Conservation (phyloP, 2,113 vertebrate genomes). For the Cheirogaleus medius region DNA sequence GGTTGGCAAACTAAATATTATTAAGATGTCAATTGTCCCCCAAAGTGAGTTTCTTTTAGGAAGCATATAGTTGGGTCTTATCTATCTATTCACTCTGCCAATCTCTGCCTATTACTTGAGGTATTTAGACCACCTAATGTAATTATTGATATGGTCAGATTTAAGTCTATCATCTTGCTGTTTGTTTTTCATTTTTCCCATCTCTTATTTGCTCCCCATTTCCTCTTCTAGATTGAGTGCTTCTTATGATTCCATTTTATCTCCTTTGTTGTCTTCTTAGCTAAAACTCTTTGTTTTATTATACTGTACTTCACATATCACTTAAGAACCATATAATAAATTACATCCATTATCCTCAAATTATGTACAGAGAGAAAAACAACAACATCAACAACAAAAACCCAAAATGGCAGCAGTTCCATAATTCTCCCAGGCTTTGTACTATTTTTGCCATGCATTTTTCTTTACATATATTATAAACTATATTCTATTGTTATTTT, state of each 20-base stretch:
- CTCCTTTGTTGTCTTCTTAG: not conserved
- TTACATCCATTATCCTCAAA: not conserved
- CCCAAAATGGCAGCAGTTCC: not conserved
- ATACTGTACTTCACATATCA: not conserved
- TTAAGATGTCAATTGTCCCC: not conserved
- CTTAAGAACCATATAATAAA: not conserved
- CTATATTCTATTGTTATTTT: not conserved
- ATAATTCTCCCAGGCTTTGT: not conserved
- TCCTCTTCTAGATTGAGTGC: not conserved
- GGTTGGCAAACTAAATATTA: not conserved
- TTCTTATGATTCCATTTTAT: slow-evolving; percentile 1
- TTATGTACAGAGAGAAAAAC: not conserved
- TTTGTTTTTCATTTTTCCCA: not conserved
- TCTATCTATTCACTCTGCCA: not conserved
- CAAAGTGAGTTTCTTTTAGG: not conserved
- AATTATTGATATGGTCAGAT: not conserved
- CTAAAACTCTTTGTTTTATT: slow-evolving; percentile 6
- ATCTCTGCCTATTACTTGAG: not conserved
- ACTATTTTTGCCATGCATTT: not conserved
- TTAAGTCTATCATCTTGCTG: not conserved
- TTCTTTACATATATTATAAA: not conserved
- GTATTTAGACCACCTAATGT: not conserved
- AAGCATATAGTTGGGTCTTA: not conserved
- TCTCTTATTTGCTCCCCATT: not conserved
- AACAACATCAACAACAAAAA: not conserved